Evolutionary conservation across 2,888 invertebrate species (phyloP).

Genomic region (Peribatodes rhomboidaria): DNA sequence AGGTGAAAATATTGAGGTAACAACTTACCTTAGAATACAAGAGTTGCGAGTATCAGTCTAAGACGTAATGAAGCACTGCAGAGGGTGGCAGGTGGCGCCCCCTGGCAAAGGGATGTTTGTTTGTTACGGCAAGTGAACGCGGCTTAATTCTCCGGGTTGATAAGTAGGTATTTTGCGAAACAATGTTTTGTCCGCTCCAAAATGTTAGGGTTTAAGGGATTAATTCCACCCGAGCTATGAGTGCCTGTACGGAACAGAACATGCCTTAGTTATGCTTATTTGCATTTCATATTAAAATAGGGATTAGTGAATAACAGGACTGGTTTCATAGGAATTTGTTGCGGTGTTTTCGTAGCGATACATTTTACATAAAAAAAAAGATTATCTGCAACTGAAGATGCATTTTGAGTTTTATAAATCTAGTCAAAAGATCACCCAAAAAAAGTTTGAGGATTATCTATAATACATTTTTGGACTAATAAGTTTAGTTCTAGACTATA

Average conservation of each 20-base stretch:
- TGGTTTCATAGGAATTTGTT: constrained; percentile 10
- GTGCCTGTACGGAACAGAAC: constrained; percentile 35
- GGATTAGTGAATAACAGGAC: constrained; percentile 18
- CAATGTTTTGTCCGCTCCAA: constrained; percentile 46
- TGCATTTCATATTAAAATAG: constrained; percentile 32
- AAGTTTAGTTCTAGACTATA: too few relatives aligned
- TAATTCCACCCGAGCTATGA: constrained; percentile 43
- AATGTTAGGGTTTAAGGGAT: constrained; percentile 47
- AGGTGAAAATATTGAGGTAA: not conserved
- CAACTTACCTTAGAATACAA: constrained; percentile 1
- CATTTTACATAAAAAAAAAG: not conserved
- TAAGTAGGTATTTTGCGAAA: constrained; percentile 55
- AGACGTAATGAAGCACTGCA: constrained; percentile 60
- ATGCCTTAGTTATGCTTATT: constrained; percentile 31
- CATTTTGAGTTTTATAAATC: too few relatives aligned
- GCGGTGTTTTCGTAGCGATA: not conserved
- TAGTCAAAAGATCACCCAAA: too few relatives aligned
- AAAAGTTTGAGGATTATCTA: too few relatives aligned
- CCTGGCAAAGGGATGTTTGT: constrained; percentile 56
- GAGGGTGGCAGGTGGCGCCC: constrained; percentile 51
- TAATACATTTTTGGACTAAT: too few relatives aligned
- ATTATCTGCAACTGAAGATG: too few relatives aligned
- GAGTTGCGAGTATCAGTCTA: constrained; percentile 6
- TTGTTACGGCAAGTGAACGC: constrained; percentile 63
- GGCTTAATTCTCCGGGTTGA: constrained; percentile 64